phyloP scores from a whole-genome alignment of 30 jellyfish, hydroid and myxozoan genomes.

The Clytia hemisphaerica region DNA sequence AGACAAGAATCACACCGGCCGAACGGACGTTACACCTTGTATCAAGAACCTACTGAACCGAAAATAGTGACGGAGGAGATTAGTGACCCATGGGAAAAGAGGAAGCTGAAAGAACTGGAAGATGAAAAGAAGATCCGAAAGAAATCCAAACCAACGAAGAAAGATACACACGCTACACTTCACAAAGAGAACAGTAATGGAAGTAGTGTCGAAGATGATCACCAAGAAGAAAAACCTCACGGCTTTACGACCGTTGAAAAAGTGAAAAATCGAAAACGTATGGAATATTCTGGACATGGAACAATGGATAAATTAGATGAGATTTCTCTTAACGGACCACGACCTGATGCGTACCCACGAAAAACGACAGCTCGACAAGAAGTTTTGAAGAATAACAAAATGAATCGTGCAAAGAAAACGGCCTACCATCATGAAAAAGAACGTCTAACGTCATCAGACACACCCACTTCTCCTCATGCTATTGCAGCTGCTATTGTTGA shows the following conservation, averaged over 20 bases:
- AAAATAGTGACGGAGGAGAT: slow-evolving; percentile 13
- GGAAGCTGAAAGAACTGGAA: slow-evolving; percentile 11
- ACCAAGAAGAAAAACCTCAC: slow-evolving; percentile 23
- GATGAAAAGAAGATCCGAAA: slow-evolving; percentile 29
- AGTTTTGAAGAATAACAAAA: background rate
- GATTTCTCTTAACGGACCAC: slow-evolving; percentile 91
- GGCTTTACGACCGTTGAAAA: slow-evolving; percentile 37
- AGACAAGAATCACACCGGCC: slow-evolving; percentile 19
- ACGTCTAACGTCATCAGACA: slow-evolving; percentile 44
- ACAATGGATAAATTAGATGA: slow-evolving; percentile 86
- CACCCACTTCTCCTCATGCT: slow-evolving; percentile 94
- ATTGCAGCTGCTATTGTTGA: slow-evolving; percentile 94
- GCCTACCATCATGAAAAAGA: slow-evolving; percentile 30
- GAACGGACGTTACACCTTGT: background rate
- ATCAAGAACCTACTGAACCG: slow-evolving; percentile 27
- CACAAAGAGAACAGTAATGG: slow-evolving; percentile 27
- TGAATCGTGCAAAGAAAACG: slow-evolving; percentile 21
- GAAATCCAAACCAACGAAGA: slow-evolving; percentile 8
- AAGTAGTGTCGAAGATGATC: slow-evolving; percentile 15
- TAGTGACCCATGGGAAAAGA: slow-evolving; percentile 24
- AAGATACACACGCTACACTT: background rate
- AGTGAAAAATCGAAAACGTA: slow-evolving; percentile 9
- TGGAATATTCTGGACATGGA: slow-evolving; percentile 13
- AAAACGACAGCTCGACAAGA: background rate
- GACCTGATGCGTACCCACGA: slow-evolving; percentile 52